Evolutionary conservation across 2,113 vertebrate species (phyloP).

Genomic region (Nannospalax galili): DNA sequence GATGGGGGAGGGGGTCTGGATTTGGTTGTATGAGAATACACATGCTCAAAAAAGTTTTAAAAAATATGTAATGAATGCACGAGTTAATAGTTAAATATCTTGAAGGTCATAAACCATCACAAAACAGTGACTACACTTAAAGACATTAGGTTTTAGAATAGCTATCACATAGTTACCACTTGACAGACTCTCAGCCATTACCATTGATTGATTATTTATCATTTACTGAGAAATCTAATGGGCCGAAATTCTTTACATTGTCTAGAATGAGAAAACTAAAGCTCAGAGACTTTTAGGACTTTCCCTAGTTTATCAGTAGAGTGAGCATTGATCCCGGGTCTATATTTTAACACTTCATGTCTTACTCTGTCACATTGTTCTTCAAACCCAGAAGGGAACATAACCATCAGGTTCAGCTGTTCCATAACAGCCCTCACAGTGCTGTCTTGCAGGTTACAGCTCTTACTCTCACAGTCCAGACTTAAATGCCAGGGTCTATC

Average conservation of each 20-base stretch:
- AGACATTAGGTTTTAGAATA: neutral
- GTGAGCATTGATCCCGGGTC: neutral
- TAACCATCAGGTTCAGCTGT: neutral
- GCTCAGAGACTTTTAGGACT: constrained; percentile 2
- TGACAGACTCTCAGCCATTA: neutral
- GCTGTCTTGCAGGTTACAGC: neutral
- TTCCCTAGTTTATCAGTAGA: neutral
- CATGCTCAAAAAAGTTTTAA: too few species aligned
- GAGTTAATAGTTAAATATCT: constrained; percentile 15
- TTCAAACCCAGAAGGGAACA: neutral
- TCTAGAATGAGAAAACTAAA: neutral
- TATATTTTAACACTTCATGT: neutral
- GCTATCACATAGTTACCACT: neutral
- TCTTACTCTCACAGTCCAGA: neutral
- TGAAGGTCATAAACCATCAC: neutral
- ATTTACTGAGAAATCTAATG: neutral
- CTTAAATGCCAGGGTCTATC: neutral
- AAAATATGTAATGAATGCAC: neutral
- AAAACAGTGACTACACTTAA: neutral
- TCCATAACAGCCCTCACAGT: neutral
- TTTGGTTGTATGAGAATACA: too few species aligned
- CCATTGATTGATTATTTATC: constrained; percentile 1
- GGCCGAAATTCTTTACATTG: neutral
- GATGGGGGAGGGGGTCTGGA: too few species aligned
- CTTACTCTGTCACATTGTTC: neutral